A percentile compares a stretch with the other conserved stretches of the same genome.
Conservation (phyloP, 2,888 invertebrate species). For the Gastracanthus pulcherrimus region DNA sequence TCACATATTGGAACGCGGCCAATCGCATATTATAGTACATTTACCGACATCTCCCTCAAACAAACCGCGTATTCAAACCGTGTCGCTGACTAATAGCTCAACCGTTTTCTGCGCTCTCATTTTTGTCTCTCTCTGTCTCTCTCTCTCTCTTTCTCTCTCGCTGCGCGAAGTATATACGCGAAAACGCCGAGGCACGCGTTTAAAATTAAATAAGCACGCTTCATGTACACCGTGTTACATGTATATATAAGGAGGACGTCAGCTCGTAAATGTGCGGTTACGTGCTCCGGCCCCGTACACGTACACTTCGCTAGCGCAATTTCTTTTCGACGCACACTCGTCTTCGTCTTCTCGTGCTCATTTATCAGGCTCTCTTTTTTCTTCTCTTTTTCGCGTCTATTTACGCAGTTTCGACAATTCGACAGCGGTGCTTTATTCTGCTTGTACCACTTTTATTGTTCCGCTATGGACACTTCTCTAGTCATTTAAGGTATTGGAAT, state of each 20-base stretch:
- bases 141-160: not conserved
- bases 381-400: too few relatives aligned
- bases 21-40: not conserved
- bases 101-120: not conserved
- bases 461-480: too few relatives aligned
- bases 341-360: not conserved
- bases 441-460: too few relatives aligned
- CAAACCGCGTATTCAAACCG: not conserved
- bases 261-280: constrained; percentile 41
- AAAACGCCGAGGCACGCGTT: not conserved
- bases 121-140: not conserved
- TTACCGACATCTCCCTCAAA: not conserved
- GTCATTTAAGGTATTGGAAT: too few relatives aligned
- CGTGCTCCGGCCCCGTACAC: constrained; percentile 9
- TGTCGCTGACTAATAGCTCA: constrained; percentile 1
- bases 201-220: constrained; percentile 35
- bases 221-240: not conserved
- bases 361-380: not conserved
- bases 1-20: not conserved
- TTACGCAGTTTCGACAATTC: not conserved
- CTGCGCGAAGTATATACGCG: not conserved
- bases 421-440: too few relatives aligned
- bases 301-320: constrained; percentile 23
- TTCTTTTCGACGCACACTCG: not conserved
- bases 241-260: not conserved